Conservation (phyloP, 2,797 vertebrate genomes). For the Poeciliopsis turneri region DNA sequence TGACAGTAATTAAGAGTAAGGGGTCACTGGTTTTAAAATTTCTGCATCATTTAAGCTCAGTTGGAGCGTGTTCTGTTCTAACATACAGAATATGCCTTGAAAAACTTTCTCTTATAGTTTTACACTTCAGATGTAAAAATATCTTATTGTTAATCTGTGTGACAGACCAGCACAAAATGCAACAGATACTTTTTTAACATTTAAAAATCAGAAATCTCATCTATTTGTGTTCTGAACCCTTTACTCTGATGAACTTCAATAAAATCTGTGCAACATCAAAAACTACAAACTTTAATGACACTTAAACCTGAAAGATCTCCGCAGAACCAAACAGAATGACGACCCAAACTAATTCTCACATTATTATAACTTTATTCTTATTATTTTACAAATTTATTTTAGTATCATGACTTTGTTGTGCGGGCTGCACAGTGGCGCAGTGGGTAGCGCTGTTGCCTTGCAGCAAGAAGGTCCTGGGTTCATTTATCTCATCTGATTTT, state of each 20-base stretch:
- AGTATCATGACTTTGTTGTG: too few relatives aligned
- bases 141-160: not conserved
- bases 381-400: too few relatives aligned
- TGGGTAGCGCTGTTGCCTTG: too few relatives aligned
- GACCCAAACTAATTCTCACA: not conserved
- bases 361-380: too few relatives aligned
- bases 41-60: not conserved
- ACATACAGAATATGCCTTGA: too few relatives aligned
- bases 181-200: not conserved
- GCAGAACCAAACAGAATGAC: not conserved
- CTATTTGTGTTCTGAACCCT: not conserved
- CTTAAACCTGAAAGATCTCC: not conserved
- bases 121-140: too few relatives aligned
- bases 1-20: not conserved
- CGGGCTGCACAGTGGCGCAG: too few relatives aligned
- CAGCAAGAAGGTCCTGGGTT: too few relatives aligned
- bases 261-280: not conserved
- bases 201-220: not conserved
- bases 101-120: too few relatives aligned
- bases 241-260: not conserved
- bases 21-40: not conserved
- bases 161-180: not conserved
- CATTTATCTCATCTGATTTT: not conserved
- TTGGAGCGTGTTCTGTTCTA: not conserved
- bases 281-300: not conserved